These are phyloP conservation scores for Phanerotoma sp. DNA, from an alignment of 2,888 invertebrate genomes.

Conservation along the genomic window DNA sequence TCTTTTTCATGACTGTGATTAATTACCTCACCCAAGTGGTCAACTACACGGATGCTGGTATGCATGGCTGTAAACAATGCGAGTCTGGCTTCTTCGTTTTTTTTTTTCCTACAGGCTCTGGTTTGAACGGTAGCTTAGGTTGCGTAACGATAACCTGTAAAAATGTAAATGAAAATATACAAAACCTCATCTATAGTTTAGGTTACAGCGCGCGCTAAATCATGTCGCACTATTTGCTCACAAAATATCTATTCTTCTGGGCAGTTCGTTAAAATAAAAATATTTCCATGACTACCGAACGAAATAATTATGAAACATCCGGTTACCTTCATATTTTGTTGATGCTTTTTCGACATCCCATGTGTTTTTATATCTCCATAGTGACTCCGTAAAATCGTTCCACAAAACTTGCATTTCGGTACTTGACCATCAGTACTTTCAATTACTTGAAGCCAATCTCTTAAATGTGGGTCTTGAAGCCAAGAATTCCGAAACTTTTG, in stretches of 20 bases:
- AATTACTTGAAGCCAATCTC: constrained; percentile 1
- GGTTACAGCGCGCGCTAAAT: no score
- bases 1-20: background rate
- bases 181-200: background rate
- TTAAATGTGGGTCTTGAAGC: background rate
- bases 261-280: no score
- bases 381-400: constrained; percentile 1
- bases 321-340: no score
- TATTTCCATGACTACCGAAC: no score
- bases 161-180: background rate
- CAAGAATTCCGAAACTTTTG: constrained; percentile 4
- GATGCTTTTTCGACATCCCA: no score
- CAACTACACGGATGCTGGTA: background rate
- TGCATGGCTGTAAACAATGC: constrained; percentile 8
- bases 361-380: no score
- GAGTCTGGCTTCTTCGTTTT: background rate
- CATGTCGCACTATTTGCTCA: no score
- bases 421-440: background rate
- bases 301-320: no score
- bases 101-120: background rate
- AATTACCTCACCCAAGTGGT: constrained; percentile 7
- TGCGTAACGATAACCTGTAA: background rate
- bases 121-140: background rate
- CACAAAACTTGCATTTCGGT: background rate
- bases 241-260: no score